Base-by-base conservation (phyloP, 2,888 invertebrate genomes). In the Microplitis deprimator region DNA sequence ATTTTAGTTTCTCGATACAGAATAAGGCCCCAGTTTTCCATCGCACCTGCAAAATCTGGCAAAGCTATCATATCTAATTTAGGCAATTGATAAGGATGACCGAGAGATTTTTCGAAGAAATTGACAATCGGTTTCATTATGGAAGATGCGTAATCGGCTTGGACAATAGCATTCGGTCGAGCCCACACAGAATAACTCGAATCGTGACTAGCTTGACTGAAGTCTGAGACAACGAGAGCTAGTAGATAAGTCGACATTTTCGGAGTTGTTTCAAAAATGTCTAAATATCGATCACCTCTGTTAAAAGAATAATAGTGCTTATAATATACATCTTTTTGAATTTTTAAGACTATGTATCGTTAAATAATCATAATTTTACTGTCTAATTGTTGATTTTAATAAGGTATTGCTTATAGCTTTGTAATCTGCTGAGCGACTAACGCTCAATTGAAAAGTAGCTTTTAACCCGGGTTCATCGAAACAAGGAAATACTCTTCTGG, bases 171-270 rank as follows among this genome's bases (percentile, higher is more conserved):
- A 62, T 94, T 93, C 1, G 93, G 92, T 77, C 95, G 92, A 0
- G 96, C 92, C 89, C 93, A 94, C 0, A 83, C 84, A 0, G 82
- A 79, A 38, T 79, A 77, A 17, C 17, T 70, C 0, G 20, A 70
- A 1, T 86, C 17, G 0, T 10, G 10, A 1, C 72, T 50, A 7
- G 73, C 13, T 0, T 89, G 90, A 78, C 90, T 90, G 71, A 95
- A 94, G 83, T 96, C 95, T 17, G 96, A 95, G 0, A 97, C 93
- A 5, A 96, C 91, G 85, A 97, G 94, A 0, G 97, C 97, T 1
- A 97, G 93, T 6, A 97, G 90, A 85, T 98, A 98, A 0, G 96
- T 95, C 0, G 96, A 94, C 95, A 96, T 96, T 71, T 87, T 89
- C 0, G 93, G 93, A 0, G 94, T 92, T 59, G 92, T 91, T 65